Evolutionary conservation across 2,888 invertebrate species (phyloP).

Genomic region (Macropis europaea): DNA sequence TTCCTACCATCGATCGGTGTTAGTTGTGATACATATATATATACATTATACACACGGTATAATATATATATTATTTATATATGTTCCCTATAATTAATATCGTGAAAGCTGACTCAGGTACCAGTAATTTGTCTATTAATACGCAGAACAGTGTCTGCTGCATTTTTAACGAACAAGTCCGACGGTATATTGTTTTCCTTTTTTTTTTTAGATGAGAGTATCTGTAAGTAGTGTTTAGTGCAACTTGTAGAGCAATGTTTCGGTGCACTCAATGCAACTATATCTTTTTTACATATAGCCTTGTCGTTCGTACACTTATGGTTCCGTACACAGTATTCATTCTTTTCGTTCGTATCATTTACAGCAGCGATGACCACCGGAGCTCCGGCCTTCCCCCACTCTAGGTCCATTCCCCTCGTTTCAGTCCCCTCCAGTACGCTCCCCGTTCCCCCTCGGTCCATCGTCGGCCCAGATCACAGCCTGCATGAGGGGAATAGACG

Average conservation of each 20-base stretch:
- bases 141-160: conserved; percentile 58
- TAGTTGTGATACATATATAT: conserved; percentile 71
- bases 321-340: conserved; percentile 34
- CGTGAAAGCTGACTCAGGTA: conserved; percentile 57
- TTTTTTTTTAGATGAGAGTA: conserved; percentile 58
- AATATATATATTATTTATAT: conserved; percentile 39
- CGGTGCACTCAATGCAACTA: conserved; percentile 62
- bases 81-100: conserved; percentile 39
- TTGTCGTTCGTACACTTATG: conserved; percentile 35
- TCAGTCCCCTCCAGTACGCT: too few species aligned
- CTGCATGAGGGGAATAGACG: too few species aligned
- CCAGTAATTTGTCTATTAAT: conserved; percentile 53
- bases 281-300: conserved; percentile 31
- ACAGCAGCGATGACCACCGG: too few species aligned
- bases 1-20: conserved; percentile 76
- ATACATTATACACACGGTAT: conserved; percentile 61
- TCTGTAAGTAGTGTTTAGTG: conserved; percentile 65
- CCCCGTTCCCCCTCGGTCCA: too few species aligned
- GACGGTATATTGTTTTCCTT: conserved; percentile 44
- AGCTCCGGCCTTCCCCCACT: too few species aligned
- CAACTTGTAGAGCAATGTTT: conserved; percentile 66
- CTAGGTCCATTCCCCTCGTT: too few species aligned
- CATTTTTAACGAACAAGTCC: conserved; percentile 38
- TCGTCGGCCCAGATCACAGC: too few species aligned
- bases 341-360: conserved; percentile 23